Evolutionary conservation across 2,888 invertebrate species (phyloP), one percentile per base, ranked within the genome.

Genomic region (Limenitis camilla): DNA sequence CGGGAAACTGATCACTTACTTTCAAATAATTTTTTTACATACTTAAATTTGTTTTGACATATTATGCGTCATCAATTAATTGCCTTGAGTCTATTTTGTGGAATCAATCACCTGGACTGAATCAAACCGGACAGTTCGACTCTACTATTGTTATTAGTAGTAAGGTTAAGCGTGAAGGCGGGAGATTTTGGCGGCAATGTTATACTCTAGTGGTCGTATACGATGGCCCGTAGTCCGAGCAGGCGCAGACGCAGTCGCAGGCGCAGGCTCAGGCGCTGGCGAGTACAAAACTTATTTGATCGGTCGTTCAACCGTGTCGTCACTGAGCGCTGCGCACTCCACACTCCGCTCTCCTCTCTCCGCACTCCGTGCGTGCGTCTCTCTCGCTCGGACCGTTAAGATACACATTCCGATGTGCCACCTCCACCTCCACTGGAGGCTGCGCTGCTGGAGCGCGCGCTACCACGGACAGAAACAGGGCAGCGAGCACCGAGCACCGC

Each of bases 301-400:
- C 84, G 86, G 86, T 85, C 86, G 84, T 86, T 86, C 85, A 86
- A 86, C 86, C 85, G 81, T 80, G 79, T 77, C 81, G 76, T 64
- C 67, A 45, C 42, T 32, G 29, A n/a, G n/a, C n/a, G n/a, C n/a
- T n/a, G n/a, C n/a, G n/a, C n/a, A n/a, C 19, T 19, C 19, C 19
- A 19, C 19, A 61, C 61, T 64, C 62, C 64, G 56, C 76, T 73
- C 65, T 72, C 56, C 60, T 81, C 72, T 58, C 58, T 53, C 19
- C 36, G 38, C 30, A 6, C 9, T 70, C 49, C 59, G 68, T 74
- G 68, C 61, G 61, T 62, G 61, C 61, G 67, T 82, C 83, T 66
- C 77, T 51, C 61, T 84, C 76, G 41, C 72, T 64, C 85, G 75
- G 78, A 85, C 85, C 85, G 86, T 86, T 86, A 85, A 81, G 73